Base-by-base conservation (phyloP, 64 coral and sea anemone species). In the Acropora yongei region DNA sequence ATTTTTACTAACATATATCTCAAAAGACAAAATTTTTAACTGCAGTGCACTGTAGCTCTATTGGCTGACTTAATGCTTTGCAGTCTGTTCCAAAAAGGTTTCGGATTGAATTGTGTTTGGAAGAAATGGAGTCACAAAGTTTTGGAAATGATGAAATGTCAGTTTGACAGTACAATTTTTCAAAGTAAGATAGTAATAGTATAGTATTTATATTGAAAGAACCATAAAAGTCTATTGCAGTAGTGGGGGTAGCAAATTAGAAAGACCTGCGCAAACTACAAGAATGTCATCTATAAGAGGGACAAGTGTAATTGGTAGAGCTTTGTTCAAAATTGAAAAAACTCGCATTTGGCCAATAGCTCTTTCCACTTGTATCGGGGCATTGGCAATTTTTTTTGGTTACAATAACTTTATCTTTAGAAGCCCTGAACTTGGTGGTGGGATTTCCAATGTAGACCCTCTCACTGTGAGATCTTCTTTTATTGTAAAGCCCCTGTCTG, bases 331-430 rank as follows among this genome's bases (percentile, higher is more conserved):
- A 16, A 94, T 83, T 5, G 77, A 68, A 89, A 88, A 94, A 60
- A 66, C 68, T 49, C 90, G 90, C 50, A 90, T 86, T 16, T 88
- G 55, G 41, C 93, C 88, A 86, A 87, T 90, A 18, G 88, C 93
- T 57, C 80, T 43, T 17, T 94, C 88, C 0, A 94, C 88, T 86
- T 90, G 80, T 18, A 94, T 94, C 47, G 74, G 75, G 48, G 86
- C 80, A 86, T 88, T 89, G 16, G 93, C 80, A 94, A 89, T 94
- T 9, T 72, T 74, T 89, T 72, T 88, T 86, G 12, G 93, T 94
- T 79, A 43, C 67, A 86, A 86, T 6, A 0, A 84, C 80, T 72
- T 94, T 81, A 13, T 86, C 55, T 69, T 18, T 75, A 13, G 87
- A 71, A 88, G 41, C 53, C 76, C 69, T 57, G 77, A 80, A 8